Percentiles rank a stretch among this genome's conserved stretches.
phyloP scores from a whole-genome alignment of 2,113 vertebrate species.

The Elaphurus davidianus region DNA sequence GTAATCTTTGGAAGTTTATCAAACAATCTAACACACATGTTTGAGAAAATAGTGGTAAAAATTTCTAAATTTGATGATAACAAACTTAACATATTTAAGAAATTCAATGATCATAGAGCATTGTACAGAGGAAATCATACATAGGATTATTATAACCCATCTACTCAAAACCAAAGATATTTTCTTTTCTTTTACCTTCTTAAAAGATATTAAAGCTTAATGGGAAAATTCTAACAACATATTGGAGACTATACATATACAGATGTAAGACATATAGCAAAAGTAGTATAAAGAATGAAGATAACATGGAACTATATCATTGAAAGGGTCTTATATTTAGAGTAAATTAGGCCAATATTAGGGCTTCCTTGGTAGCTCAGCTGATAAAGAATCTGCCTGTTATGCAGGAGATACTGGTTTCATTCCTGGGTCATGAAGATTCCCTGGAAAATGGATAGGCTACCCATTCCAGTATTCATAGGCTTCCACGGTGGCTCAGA shows the following conservation, averaged over 20 bases:
- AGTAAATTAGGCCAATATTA: background rate
- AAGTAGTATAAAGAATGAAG: background rate
- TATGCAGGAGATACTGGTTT: no score
- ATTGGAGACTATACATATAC: background rate
- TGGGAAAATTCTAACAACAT: background rate
- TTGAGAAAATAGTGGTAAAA: background rate
- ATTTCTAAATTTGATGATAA: background rate
- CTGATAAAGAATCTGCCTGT: no score
- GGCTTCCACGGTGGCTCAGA: no score
- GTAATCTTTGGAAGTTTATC: background rate
- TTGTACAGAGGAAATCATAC: background rate
- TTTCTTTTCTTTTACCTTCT: background rate
- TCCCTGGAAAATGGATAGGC: no score
- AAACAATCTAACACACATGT: background rate
- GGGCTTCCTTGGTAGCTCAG: no score
- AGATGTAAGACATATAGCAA: background rate
- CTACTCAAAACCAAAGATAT: background rate
- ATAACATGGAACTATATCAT: background rate
- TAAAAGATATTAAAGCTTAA: background rate
- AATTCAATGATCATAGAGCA: background rate
- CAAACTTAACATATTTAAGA: background rate
- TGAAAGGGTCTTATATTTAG: background rate
- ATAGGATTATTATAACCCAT: background rate
- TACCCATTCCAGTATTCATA: no score
- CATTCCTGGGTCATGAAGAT: no score